A percentile compares a stretch with the other conserved stretches of the same genome.
Conservation (phyloP, 2,113 vertebrate species). For the Dicrurus megarhynchus region DNA sequence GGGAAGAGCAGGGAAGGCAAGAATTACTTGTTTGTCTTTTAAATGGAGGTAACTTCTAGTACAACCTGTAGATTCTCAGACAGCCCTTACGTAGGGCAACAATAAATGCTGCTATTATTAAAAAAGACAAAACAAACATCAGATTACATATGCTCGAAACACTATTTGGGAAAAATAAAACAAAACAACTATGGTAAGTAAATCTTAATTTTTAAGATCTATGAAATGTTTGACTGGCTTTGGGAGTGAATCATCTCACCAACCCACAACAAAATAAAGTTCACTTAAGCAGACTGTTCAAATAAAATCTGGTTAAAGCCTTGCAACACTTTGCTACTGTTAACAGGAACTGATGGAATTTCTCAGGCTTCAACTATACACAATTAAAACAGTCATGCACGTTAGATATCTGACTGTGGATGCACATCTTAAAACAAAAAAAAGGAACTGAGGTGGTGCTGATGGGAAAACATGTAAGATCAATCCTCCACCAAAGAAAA, state of each 20-base stretch:
- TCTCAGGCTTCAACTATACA: neutral
- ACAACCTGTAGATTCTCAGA: neutral
- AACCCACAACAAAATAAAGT: neutral
- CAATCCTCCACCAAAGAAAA: neutral
- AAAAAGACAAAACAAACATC: neutral
- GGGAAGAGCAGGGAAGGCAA: neutral
- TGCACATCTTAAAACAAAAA: neutral
- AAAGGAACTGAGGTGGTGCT: fast-evolving
- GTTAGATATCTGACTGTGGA: neutral
- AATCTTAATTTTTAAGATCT: neutral
- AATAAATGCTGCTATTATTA: neutral
- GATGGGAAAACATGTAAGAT: fast-evolving
- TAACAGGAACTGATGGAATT: neutral
- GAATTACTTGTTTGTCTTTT: neutral
- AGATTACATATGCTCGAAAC: neutral
- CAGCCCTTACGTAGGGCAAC: neutral
- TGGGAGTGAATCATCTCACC: neutral
- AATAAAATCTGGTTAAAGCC: neutral
- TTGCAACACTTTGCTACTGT: neutral
- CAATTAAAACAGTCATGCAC: fast-evolving
- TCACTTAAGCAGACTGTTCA: neutral
- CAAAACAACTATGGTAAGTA: neutral
- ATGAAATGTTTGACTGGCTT: neutral
- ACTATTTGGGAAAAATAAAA: neutral
- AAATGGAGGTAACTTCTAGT: neutral